Evolutionary conservation across 2,888 invertebrate species (phyloP), one percentile per base, ranked within the genome.

Genomic region (Tinea semifulvella): DNA sequence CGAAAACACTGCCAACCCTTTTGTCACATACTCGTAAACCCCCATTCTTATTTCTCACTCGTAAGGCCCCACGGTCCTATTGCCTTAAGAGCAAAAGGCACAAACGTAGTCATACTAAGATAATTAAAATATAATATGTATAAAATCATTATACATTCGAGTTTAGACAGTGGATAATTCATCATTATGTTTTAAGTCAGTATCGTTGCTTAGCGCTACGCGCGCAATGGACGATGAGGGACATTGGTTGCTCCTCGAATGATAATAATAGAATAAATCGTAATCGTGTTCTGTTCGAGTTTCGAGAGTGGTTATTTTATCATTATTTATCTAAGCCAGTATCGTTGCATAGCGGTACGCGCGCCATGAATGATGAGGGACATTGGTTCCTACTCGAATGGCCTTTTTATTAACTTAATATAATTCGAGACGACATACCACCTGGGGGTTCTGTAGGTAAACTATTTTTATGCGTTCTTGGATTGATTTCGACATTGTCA

Each of bases 341-440:
- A 36, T 36, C 36, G 11, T 31, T 36, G 36, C 40, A 40, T 40
- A 40, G 40, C 40, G 40, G 40, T 20, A 22, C 22, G 22, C 6
- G 19, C 22, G 22, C 10, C 20, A 40, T 40, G 40, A 40, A 40
- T 40, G 40, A 40, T 22, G 22, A 8, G 20, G 14, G 22, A 40
- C 40, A 40, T 40, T 40, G 22, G 19, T 19, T 11, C 22, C 7
- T 38, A n/a, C 5, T 35, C n/a, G 10, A 26, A 31, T 31, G 31
- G 2, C 11, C 13, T 31, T 31, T 31, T 31, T 31, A 31, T 31
- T 31, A 31, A 14, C 31, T 31, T 14, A 31, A 31, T 14, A 31
- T n/a, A 11, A 7, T 14, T 31, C 14, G 5, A n/a, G n/a, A n/a
- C n/a, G n/a, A n/a, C n/a, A n/a, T n/a, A 31, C 31, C n/a, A 31